Percentiles rank a stretch among this genome's conserved stretches.
These are phyloP conservation scores for Pinctada fucata DNA, from an alignment of 2,888 invertebrate species.

Conservation along the genomic window DNA sequence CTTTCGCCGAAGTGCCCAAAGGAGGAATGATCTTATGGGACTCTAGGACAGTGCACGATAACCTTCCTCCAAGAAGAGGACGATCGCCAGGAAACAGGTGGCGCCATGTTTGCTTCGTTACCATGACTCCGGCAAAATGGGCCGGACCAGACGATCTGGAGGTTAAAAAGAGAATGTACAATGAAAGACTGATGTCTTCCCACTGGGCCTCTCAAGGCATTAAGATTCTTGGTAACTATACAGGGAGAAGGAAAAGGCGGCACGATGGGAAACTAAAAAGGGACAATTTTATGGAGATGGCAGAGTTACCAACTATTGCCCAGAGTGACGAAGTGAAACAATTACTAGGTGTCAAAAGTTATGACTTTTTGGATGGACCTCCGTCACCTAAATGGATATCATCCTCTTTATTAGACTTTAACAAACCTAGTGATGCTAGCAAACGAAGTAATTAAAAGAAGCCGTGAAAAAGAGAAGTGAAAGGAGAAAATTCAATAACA, in stretches of 20 bases:
- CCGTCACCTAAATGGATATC: background rate
- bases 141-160: conserved; percentile 51
- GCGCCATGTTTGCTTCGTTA: conserved; percentile 62
- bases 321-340: conserved; percentile 42
- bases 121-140: conserved; percentile 66
- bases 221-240: conserved; percentile 30
- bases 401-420: too few relatives aligned
- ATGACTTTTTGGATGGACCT: conserved; percentile 50
- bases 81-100: conserved; percentile 54
- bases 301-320: conserved; percentile 47
- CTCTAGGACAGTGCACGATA: conserved; percentile 63
- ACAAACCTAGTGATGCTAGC: too few relatives aligned
- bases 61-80: conserved; percentile 51
- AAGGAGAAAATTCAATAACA: too few relatives aligned
- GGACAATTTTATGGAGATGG: conserved; percentile 7
- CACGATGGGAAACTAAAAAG: background rate
- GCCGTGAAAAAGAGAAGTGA: too few relatives aligned
- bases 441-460: too few relatives aligned
- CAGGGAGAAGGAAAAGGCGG: background rate
- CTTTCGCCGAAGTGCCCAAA: conserved; percentile 59
- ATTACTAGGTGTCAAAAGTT: conserved; percentile 45
- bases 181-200: conserved; percentile 47
- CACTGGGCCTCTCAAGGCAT: conserved; percentile 60
- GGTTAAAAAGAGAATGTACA: conserved; percentile 51
- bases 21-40: conserved; percentile 70